These are phyloP conservation scores for Hydrozoanthus gracilis DNA, from an alignment of 92 coral and sea anemone genomes.

Conservation along the genomic window DNA sequence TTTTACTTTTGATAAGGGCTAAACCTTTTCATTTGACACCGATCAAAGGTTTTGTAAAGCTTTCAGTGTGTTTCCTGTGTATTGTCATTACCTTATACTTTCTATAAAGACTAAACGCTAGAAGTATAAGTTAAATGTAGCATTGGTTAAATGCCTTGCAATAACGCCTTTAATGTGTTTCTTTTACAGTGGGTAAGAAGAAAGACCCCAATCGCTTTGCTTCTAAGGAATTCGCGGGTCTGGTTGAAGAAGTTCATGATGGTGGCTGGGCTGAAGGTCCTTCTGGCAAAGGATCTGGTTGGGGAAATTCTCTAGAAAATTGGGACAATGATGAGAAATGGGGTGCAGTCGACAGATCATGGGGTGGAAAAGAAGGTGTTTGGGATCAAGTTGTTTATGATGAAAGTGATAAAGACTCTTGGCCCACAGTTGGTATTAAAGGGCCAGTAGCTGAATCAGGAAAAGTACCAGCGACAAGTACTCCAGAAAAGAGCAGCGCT, in stretches of 20 bases:
- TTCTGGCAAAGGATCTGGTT: slow-evolving; percentile 81
- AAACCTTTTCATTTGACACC: too few species aligned
- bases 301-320: slow-evolving; percentile 81
- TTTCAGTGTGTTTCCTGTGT: too few species aligned
- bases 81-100: too few species aligned
- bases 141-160: background rate
- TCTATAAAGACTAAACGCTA: too few species aligned
- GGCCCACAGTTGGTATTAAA: slow-evolving; percentile 94
- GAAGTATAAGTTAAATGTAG: too few species aligned
- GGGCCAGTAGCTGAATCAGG: slow-evolving; percentile 57
- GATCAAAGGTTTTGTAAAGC: too few species aligned
- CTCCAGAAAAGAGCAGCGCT: slow-evolving; percentile 67
- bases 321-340: slow-evolving; percentile 93
- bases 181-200: slow-evolving; percentile 83
- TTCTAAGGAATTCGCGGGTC: slow-evolving; percentile 91
- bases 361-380: slow-evolving; percentile 91
- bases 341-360: slow-evolving; percentile 89
- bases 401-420: slow-evolving; percentile 86
- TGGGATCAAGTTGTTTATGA: slow-evolving; percentile 90
- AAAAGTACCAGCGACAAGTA: slow-evolving; percentile 41
- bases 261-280: slow-evolving; percentile 89
- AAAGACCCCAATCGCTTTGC: slow-evolving; percentile 97
- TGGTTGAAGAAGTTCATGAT: slow-evolving; percentile 88
- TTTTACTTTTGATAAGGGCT: too few species aligned
- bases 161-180: background rate